Conservation (phyloP, 1,140 invertebrate genomes). For the Mamestra configurata region DNA sequence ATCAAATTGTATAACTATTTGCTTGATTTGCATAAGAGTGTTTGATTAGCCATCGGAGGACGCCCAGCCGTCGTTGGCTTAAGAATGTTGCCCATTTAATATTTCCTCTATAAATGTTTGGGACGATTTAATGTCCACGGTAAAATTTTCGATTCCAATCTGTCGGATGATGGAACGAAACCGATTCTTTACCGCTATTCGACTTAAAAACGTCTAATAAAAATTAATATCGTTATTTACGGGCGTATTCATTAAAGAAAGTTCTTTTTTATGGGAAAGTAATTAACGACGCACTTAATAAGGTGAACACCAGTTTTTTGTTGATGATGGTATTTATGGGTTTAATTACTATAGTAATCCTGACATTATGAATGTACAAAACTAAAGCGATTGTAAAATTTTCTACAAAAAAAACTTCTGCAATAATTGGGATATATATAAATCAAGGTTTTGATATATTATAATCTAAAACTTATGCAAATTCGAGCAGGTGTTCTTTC, state of each 20-base stretch:
- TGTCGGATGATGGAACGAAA: slow-evolving; percentile 67
- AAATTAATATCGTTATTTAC: slow-evolving; percentile 71
- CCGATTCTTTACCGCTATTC: slow-evolving; percentile 73
- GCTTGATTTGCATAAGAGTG: slow-evolving; percentile 73
- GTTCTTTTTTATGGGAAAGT: slow-evolving; percentile 56
- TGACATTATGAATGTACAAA: not conserved
- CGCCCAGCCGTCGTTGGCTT: slow-evolving; percentile 59
- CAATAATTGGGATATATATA: slow-evolving; percentile 18
- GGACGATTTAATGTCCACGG: slow-evolving; percentile 56
- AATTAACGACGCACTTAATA: slow-evolving; percentile 56
- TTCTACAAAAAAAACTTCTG: not conserved
- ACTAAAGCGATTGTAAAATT: not conserved
- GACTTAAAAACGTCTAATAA: slow-evolving; percentile 74
- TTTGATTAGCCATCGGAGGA: slow-evolving; percentile 69
- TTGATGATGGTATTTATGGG: not conserved
- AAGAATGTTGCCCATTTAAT: slow-evolving; percentile 78
- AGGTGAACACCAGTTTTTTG: slow-evolving; percentile 47
- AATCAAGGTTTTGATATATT: slow-evolving; percentile 19
- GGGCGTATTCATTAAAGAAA: slow-evolving; percentile 60
- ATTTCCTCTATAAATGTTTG: slow-evolving; percentile 72
- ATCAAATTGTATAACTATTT: slow-evolving; percentile 73
- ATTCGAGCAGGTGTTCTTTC: slow-evolving; percentile 18
- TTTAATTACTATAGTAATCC: slow-evolving; percentile 7
- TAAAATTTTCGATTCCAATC: slow-evolving; percentile 70
- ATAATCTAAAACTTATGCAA: slow-evolving; percentile 5